Conservation (phyloP, 2,888 invertebrate genomes). For the Agelastica alni region DNA sequence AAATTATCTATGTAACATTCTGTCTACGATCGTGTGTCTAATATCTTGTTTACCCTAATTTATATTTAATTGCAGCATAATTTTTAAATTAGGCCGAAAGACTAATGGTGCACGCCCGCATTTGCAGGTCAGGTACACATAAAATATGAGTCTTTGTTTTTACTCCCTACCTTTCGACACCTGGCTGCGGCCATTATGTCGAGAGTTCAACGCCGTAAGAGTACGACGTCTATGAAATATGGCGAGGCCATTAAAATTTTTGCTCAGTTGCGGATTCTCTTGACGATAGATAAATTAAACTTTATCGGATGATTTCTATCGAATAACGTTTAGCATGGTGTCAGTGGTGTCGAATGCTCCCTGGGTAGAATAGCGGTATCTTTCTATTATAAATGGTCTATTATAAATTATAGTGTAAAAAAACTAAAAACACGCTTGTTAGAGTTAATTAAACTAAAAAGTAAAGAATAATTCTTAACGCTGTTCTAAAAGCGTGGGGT, state of each 20-base stretch:
- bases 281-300: constrained; percentile 16
- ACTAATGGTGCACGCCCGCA: neutral
- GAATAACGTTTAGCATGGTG: constrained; percentile 11
- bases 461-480: too few relatives aligned
- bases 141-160: neutral
- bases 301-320: constrained; percentile 16
- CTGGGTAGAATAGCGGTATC: neutral
- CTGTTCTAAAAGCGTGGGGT: too few relatives aligned
- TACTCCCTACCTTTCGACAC: neutral
- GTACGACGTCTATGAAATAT: constrained; percentile 30
- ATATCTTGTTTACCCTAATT: too few relatives aligned
- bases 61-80: too few relatives aligned
- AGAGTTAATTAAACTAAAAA: too few relatives aligned
- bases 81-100: neutral
- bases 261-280: constrained; percentile 31
- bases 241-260: constrained; percentile 31
- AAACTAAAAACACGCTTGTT: too few relatives aligned
- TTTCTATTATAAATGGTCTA: neutral
- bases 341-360: neutral
- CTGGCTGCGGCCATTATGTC: constrained; percentile 25
- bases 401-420: neutral
- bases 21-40: too few relatives aligned
- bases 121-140: neutral
- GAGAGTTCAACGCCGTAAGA: constrained; percentile 31
- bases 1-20: too few relatives aligned